Base-by-base conservation (phyloP, 2,113 vertebrate species). In the Cyphomyrus discorhynchus region DNA sequence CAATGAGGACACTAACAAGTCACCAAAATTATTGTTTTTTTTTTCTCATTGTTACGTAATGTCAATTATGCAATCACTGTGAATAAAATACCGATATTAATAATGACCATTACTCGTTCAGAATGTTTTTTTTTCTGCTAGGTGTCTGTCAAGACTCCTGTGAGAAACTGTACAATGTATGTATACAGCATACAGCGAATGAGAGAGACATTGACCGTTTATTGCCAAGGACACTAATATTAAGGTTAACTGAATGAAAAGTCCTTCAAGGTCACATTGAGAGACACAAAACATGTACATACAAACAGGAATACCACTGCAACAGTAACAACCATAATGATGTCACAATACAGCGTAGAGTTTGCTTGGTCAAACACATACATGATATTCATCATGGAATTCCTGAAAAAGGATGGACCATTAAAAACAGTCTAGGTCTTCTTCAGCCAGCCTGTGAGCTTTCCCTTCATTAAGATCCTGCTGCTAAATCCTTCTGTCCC, bases 281-380 rank as follows among this genome's bases (percentile, higher is more conserved):
- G 19, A 80, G 17, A 46, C 42, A 88, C 86, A 90, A 7, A 66
- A 31, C n/a, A 31, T 31, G 62, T 47, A 52, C 82, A 88, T 39
- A 88, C 13, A 58, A 49, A 90, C 77, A 70, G 46, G 50, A 27
- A 86, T 70, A 82, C 31, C 50, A 87, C 83, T 46, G 53, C 46
- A 56, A 52, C 27, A 85, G 85, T 80, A 90, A 88, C 70, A 17
- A 84, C 35, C 49, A 90, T 89, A 90, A 85, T 85, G 89, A 89
- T 89, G 53, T 45, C 87, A 35, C 82, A 83, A 21, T 56, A 87
- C 88, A 87, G 52, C 80, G 17, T 77, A 49, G 66, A 56, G 42
- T 50, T 80, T n/a, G 27, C 56, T 86, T 31, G 77, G 77, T 66
- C 62, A 66, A 66, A n/a, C 27, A 80, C 83, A 88, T 52, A 52